Conservation (phyloP, 2,797 vertebrate species). For the Cheirogaleus major region DNA sequence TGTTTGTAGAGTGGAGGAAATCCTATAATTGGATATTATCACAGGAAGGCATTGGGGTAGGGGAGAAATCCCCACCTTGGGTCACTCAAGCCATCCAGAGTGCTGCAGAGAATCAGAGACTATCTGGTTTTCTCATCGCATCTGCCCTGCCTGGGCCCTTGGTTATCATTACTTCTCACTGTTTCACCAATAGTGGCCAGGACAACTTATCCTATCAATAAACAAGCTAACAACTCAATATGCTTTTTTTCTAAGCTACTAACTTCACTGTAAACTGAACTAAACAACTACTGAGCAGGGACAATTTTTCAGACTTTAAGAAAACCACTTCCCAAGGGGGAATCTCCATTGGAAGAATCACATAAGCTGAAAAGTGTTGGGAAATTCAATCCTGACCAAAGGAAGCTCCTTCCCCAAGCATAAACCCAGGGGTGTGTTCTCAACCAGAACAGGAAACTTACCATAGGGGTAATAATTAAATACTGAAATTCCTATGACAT, state of each 20-base stretch:
- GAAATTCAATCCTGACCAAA: constrained; percentile 11
- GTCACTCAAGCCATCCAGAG: constrained; percentile 31
- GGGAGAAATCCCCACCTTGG: neutral
- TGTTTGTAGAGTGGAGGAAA: constrained; percentile 51
- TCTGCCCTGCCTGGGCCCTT: neutral
- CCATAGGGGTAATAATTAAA: neutral
- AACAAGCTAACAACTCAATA: constrained; percentile 24
- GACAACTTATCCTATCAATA: neutral
- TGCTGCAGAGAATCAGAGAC: constrained; percentile 15
- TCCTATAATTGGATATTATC: constrained; percentile 14
- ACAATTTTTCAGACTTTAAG: constrained; percentile 22
- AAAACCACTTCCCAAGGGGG: neutral
- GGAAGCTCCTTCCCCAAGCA: neutral
- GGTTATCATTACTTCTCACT: constrained; percentile 15
- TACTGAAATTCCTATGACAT: neutral
- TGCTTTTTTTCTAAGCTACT: neutral
- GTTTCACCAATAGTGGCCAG: constrained; percentile 7
- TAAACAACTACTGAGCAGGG: constrained; percentile 20
- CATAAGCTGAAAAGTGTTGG: neutral
- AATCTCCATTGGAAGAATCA: neutral
- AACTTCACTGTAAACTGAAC: constrained; percentile 23
- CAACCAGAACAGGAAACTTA: neutral
- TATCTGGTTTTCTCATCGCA: neutral
- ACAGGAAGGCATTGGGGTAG: neutral
- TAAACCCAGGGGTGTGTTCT: neutral